Base-by-base conservation (phyloP, 2,113 vertebrate genomes). In the Collichthys lucidus region DNA sequence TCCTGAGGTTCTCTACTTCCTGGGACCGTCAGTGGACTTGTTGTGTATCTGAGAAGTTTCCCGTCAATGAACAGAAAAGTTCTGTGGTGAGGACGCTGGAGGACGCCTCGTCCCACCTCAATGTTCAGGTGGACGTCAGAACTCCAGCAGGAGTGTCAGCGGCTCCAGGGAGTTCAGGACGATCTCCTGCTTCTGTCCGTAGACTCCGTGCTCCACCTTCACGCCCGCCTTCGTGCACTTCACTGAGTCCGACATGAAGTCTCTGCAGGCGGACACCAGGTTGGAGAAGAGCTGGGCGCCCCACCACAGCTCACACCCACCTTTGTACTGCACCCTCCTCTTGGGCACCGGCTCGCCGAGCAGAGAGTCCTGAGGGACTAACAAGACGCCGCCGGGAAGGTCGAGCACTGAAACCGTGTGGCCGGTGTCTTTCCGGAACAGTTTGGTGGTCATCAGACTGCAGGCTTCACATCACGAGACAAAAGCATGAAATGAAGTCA, bases 301-400 rank as follows among this genome's bases (percentile, higher is more conserved):
- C 80, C 93, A 90, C 93, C 96, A 96, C 81, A 91, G 95, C 85
- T 96, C 95, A 53, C 94, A 95, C 56, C 96, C 96, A 35, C 89
- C 86, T 46, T 94, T 94, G 88, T 96, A 97, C 85, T 96, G 95
- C 94, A 97, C 94, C 79, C 62, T 93, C 67, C 85, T 95, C 77
- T 94, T 94, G 81, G 95, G 6, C 26, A 31, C 95, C 0, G 78
- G 74, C 88, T 94, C 95, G 1, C 96, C 96, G 0, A 96, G 93
- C 71, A 98, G 93, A 0, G 96, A 97, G 81, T 96, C 97, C 83
- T 97, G 97, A 31, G 96, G 97, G 84, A 98, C 88, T 57, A 98
- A 93, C 15, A 98, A 92, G 61, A 98, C 76, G 11, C 93, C 88
- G 0, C 96, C 97, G 2, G 97, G 97, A 26, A 97, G 95, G 73